These are phyloP conservation scores for Cyanoliseus patagonus DNA, from an alignment of 2,113 vertebrate genomes.

Conservation along the genomic window DNA sequence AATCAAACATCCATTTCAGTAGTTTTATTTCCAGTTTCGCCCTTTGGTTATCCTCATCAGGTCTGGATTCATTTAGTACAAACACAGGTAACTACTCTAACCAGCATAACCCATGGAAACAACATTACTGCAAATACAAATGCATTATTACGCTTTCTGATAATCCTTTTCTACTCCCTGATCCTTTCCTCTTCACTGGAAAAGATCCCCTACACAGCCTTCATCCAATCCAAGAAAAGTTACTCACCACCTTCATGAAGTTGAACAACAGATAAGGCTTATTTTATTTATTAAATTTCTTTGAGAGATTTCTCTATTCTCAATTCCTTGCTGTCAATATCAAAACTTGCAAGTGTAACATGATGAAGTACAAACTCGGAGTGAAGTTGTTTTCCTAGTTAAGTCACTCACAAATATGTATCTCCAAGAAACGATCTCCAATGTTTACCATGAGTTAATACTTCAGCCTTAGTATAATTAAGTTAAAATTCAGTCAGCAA, in stretches of 20 bases:
- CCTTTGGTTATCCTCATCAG: background rate
- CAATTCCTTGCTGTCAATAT: background rate
- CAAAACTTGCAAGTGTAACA: background rate
- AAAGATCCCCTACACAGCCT: background rate
- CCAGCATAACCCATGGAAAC: background rate
- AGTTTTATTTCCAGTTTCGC: background rate
- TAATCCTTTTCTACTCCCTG: background rate
- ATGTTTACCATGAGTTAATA: background rate
- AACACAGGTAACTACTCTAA: background rate
- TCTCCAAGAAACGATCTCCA: background rate
- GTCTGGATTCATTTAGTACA: background rate
- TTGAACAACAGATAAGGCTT: background rate
- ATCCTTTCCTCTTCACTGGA: background rate
- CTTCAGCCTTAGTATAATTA: background rate
- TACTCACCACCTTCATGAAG: background rate
- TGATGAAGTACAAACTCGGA: background rate
- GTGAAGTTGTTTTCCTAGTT: background rate
- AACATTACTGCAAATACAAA: background rate
- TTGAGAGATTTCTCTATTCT: background rate
- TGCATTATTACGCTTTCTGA: background rate
- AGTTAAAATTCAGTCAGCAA: conserved; percentile 18
- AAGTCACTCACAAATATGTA: background rate
- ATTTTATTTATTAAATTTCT: background rate
- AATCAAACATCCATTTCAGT: background rate
- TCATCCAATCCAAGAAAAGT: background rate